Conservation (phyloP, 2,888 invertebrate genomes). For the Conus canariensis region DNA sequence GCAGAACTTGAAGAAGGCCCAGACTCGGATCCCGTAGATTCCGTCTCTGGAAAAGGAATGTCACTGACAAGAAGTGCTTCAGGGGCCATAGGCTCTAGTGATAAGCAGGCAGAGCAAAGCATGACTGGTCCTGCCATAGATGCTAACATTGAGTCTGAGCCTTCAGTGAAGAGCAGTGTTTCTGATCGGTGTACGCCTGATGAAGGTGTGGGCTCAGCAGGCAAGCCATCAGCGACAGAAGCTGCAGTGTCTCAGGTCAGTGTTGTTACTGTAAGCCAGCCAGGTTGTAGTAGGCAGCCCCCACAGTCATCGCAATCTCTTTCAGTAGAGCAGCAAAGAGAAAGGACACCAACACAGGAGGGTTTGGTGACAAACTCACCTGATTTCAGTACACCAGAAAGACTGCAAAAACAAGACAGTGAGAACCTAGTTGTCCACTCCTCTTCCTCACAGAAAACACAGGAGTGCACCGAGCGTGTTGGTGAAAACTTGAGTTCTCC, state of each 20-base stretch:
- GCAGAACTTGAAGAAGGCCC: slow-evolving; percentile 23
- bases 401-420: not conserved
- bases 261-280: not conserved
- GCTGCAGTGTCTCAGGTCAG: not conserved
- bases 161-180: not conserved
- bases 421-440: not conserved
- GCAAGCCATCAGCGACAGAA: not conserved
- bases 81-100: not conserved
- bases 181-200: not conserved
- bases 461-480: not conserved
- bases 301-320: not conserved
- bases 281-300: not conserved
- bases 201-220: not conserved
- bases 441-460: not conserved
- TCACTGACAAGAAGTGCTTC: not conserved
- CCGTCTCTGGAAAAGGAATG: not conserved
- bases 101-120: not conserved
- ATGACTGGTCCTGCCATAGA: not conserved
- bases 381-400: not conserved
- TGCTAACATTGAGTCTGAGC: not conserved
- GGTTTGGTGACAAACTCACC: too few relatives aligned
- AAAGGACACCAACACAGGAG: not conserved
- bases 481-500: not conserved
- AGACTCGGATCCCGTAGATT: not conserved
- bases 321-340: not conserved